phyloP scores from a whole-genome alignment of 2,113 vertebrate genomes.

The Chlamydotis undulata region DNA sequence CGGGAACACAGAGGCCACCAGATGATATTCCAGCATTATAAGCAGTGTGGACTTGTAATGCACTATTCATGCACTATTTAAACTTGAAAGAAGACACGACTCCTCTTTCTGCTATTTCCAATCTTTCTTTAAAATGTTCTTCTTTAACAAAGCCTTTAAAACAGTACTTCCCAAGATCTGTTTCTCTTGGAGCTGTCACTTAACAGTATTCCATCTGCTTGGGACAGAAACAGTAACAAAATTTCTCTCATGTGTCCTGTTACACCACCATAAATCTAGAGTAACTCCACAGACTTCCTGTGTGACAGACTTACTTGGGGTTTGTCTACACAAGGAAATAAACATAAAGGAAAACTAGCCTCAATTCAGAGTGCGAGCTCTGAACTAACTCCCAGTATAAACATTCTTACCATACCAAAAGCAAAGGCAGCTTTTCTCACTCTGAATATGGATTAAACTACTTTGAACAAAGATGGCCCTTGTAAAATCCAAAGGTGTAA shows the following conservation, averaged over 20 bases:
- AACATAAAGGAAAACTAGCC: not conserved
- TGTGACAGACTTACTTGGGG: not conserved
- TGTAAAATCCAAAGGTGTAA: not conserved
- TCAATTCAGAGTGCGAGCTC: not conserved
- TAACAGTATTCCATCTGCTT: not conserved
- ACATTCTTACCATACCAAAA: not conserved
- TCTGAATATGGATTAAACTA: not conserved
- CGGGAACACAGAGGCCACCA: not conserved
- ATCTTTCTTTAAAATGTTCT: not conserved
- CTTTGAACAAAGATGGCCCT: not conserved
- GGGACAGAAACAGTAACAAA: not conserved
- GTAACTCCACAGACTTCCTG: slow-evolving; percentile 10
- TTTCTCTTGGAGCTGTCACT: not conserved
- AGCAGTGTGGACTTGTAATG: not conserved
- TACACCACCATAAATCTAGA: not conserved
- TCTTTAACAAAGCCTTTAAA: not conserved
- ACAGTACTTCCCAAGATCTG: not conserved
- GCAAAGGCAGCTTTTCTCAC: not conserved
- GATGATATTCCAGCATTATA: not conserved
- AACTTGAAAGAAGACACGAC: not conserved
- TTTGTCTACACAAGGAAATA: slow-evolving; percentile 8
- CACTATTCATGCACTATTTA: not conserved
- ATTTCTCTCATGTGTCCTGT: not conserved
- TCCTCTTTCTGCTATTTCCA: not conserved
- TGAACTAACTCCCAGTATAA: not conserved